Evolutionary conservation across 2,113 vertebrate genomes (phyloP), one percentile per base, ranked within the genome.

Genomic region (Siphamia tubifer): DNA sequence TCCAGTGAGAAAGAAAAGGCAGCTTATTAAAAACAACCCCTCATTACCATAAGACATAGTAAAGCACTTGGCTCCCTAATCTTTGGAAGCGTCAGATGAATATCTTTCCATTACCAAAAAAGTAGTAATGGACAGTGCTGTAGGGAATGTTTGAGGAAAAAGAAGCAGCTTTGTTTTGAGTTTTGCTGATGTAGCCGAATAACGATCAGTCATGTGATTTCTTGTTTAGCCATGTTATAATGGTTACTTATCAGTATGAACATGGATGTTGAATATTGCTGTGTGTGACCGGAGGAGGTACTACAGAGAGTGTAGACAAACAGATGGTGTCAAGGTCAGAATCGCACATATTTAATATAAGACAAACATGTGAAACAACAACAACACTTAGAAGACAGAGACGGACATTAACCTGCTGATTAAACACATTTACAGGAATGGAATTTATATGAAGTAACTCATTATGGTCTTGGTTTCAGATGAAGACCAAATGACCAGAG

Each of bases 11-110:
- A 39, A 44, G 71, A 81, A 69, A 45, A 49, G 65, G 60, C 49
- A 77, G 78, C 75, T 83, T 87, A 86, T 89, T 89, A 89, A 86
- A 91, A 89, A 87, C 83, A 77, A 83, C 74, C 72, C 58, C 78
- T 90, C 82, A 92, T 92, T 91, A 84, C 38, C 86, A 81, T 87
- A 87, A 89, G 75, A 90, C 75, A 84, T 72, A 86, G 75, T 47
- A 69, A 65, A 71, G 76, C 77, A 89, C 77, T 87, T 89, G 81
- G 72, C 85, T 84, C 82, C 75, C 79, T 90, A 89, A 91, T 91
- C 83, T 87, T 71, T 62, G 20, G 58, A 58, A 79, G 73, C 69
- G 72, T 36, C 68, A 52, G 74, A 88, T 88, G 61, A 77, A 84
- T 80, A 92, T 88, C 87, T 83, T 49, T 51, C 34, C 23, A 40